Base-by-base conservation (phyloP, 2,113 vertebrate genomes). In the Phrynosoma platyrhinos region DNA sequence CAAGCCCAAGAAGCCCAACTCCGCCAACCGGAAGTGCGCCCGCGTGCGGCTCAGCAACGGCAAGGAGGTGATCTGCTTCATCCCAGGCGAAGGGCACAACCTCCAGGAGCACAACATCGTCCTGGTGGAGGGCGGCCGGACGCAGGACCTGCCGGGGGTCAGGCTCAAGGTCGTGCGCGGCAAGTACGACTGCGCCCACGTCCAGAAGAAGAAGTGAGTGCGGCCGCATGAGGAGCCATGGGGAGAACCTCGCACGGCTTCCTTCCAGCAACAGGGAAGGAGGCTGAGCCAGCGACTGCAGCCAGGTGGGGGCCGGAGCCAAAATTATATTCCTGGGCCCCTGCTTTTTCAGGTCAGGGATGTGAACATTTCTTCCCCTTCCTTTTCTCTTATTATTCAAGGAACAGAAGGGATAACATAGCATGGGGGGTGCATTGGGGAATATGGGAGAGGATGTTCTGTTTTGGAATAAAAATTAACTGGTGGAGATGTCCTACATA, bases 1-100 rank as follows among this genome's bases (percentile, higher is more conserved):
- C 0, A 99, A 99, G 30, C 98, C 98, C 76, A 99, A 99, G 94
- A 99, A 99, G 64, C 98, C 98, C 69, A 99, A 99, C 96, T 99
- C 98, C 0, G 98, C 98, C 10, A 99, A 99, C 95, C 97, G 98
- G 30, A 99, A 98, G 84, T 99, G 98, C 12, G 98, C 97, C 2
- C 97, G 97, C 0, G 98, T 99, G 32, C 96, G 98, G 1, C 97
- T 99, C 13, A 98, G 98, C 90, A 98, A 96, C 0, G 98, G 98
- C n/a, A 96, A 93, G 1, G 98, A 99, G 91, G 98, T 91, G 0
- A 94, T 98, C 4, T 97, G 92, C 84, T 99, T 98, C 91, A 97
- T 99, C 77, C 98, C 98, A 0, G 98, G 98, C 0, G 98, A 99
- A 87, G 98, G 98, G 9, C 98, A 99, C 97, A 98, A 93, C 90